Base-by-base conservation (phyloP, 2,113 vertebrate species). In the Saccopteryx bilineata region DNA sequence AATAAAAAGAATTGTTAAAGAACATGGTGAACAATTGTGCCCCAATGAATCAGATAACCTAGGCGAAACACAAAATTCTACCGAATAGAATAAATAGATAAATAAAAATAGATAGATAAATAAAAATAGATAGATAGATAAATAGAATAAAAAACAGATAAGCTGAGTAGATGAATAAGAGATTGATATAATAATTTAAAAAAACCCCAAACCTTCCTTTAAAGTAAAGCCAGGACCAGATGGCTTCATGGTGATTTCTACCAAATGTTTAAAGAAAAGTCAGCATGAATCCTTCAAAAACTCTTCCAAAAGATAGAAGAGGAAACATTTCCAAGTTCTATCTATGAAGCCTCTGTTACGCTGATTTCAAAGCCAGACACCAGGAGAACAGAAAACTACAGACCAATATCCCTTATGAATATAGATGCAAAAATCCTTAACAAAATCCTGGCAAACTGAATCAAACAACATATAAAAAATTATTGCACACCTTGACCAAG, bases 261-360 rank as follows among this genome's bases (percentile, higher is more conserved):
- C 33, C 56, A 71, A 87, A 71, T 78, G 28, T 63, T 93, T 87
- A 87, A 87, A 83, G 81, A 83, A 56, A 39, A 87, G 82, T 80
- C 76, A 72, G 68, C 33, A 46, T 10, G 31, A 86, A 60, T 81
- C 63, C 50, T 72, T 72, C 17, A 52, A 17, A 71, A 72, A 92
- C 31, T 84, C 79, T 89, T 85, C 48, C 50, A 52, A 68, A 76
- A 93, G 54, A 56, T 0, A 50, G n/a, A 74, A 15, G 15, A 71
- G 28, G 19, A n/a, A 65, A 76, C 60, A 90, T 26, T 24, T 95
- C 15, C 18, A 9, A 58, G 4, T 65, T 50, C 50, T 28, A 79
- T 91, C 48, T 50, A 9, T 33, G 87, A 96, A 60, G 33, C 61
- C 68, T 26, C 15, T 17, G 33, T 48, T 90, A 76, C 28, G 7